Evolutionary conservation across 2,888 invertebrate species (phyloP).

Genomic region (Cyclophora punctaria): DNA sequence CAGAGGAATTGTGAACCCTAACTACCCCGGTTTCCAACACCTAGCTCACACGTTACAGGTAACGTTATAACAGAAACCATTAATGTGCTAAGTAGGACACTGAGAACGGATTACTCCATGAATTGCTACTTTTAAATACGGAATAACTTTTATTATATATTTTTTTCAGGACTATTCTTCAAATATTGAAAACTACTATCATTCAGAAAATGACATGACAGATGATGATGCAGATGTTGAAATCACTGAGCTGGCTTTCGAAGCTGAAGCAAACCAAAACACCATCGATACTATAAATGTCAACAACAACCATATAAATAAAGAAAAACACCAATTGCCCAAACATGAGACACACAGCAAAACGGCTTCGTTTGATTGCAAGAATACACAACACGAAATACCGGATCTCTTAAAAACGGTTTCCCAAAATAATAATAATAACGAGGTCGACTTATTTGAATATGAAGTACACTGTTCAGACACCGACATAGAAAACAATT

Average conservation of each 20-base stretch:
- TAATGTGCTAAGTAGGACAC: constrained; percentile 28
- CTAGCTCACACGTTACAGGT: constrained; percentile 82
- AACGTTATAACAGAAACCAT: constrained; percentile 26
- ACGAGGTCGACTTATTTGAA: constrained; percentile 28
- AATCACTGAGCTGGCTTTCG: constrained; percentile 44
- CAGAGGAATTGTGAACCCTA: constrained; percentile 86
- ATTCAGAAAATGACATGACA: constrained; percentile 71
- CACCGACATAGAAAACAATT: constrained; percentile 66
- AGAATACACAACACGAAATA: constrained; percentile 43
- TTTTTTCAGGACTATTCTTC: constrained; percentile 62
- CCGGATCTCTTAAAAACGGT: constrained; percentile 64
- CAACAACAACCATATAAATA: constrained; percentile 59
- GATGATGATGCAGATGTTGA: constrained; percentile 67
- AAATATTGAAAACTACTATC: constrained; percentile 64
- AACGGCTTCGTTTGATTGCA: constrained; percentile 23
- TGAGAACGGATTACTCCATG: constrained; percentile 1
- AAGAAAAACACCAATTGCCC: neutral
- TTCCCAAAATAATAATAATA: constrained; percentile 58
- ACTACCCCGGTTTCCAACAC: constrained; percentile 89
- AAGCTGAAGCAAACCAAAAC: constrained; percentile 35
- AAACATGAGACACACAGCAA: too few species aligned
- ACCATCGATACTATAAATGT: constrained; percentile 60
- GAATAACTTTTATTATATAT: constrained; percentile 3
- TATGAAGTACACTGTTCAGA: constrained; percentile 49
- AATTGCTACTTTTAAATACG: constrained; percentile 29